Conservation (phyloP, 1,140 invertebrate genomes). For the Nautilus pompilius region DNA sequence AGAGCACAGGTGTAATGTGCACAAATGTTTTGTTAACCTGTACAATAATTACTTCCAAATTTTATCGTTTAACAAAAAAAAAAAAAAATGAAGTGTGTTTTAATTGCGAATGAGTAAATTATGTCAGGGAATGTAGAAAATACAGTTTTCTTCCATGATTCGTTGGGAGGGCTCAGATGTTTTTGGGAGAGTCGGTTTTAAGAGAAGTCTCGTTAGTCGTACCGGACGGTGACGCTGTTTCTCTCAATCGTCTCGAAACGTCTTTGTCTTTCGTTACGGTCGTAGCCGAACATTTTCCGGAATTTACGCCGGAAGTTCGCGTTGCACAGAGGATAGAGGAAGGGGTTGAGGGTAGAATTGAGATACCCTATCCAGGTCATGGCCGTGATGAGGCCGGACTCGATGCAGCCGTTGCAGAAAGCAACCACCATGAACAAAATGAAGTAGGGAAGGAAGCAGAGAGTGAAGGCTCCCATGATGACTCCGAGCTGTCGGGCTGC, state of each 20-base stretch:
- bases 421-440: constrained; percentile 65
- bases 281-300: constrained; percentile 54
- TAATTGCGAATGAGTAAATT: background rate
- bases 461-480: constrained; percentile 66
- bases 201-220: background rate
- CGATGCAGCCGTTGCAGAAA: constrained; percentile 60
- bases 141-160: background rate
- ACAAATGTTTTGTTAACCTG: too few relatives aligned
- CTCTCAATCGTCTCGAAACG: background rate
- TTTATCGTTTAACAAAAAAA: too few relatives aligned
- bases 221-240: background rate
- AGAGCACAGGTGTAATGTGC: too few relatives aligned
- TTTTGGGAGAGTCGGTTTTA: too few relatives aligned
- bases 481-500: constrained; percentile 66
- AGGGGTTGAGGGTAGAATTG: constrained; percentile 62
- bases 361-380: constrained; percentile 63
- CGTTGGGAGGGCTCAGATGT: background rate
- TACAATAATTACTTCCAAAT: too few relatives aligned
- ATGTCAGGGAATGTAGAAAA: background rate
- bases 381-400: constrained; percentile 47
- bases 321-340: constrained; percentile 63
- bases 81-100: too few relatives aligned
- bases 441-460: constrained; percentile 68
- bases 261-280: background rate
- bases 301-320: constrained; percentile 61